Conservation (phyloP, 1,140 invertebrate genomes). For the Cotesia typhae region DNA sequence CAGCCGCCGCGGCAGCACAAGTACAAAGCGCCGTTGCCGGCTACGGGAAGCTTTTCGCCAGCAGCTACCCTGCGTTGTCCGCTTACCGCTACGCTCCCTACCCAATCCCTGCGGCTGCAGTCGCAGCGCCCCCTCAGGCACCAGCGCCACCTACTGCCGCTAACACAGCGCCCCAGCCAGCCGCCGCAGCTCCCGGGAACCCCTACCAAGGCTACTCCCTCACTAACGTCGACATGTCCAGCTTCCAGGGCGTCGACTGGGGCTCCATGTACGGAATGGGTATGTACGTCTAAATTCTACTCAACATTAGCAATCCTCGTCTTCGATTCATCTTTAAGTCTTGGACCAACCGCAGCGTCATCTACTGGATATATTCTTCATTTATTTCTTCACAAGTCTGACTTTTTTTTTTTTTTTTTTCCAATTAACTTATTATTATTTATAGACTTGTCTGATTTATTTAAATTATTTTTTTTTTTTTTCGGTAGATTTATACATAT, state of each 20-base stretch:
- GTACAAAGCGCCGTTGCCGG: slow-evolving; percentile 71
- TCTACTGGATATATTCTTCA: background rate
- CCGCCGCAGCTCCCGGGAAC: slow-evolving; percentile 71
- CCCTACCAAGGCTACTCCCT: slow-evolving; percentile 83
- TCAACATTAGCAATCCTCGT: background rate
- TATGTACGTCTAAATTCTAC: slow-evolving; percentile 79
- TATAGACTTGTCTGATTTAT: background rate
- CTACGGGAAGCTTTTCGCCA: slow-evolving; percentile 76
- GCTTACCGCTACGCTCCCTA: slow-evolving; percentile 80
- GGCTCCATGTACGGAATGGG: slow-evolving; percentile 89
- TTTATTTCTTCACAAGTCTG: slow-evolving; percentile 26
- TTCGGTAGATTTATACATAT: background rate
- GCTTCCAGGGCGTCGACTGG: slow-evolving; percentile 90
- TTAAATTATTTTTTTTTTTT: background rate
- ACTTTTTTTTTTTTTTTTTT: slow-evolving; percentile 17
- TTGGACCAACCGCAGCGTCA: slow-evolving; percentile 6
- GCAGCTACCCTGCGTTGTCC: slow-evolving; percentile 67
- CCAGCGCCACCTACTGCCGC: slow-evolving; percentile 66
- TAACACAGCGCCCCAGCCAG: slow-evolving; percentile 55
- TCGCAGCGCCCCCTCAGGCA: slow-evolving; percentile 68
- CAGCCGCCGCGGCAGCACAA: slow-evolving; percentile 70
- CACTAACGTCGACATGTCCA: slow-evolving; percentile 89
- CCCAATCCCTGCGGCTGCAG: slow-evolving; percentile 70
- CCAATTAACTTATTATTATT: background rate
- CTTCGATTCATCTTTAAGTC: slow-evolving; percentile 12